These are phyloP conservation scores for Metopolophium dirhodum DNA, from an alignment of 1,140 invertebrate genomes.

Conservation along the genomic window DNA sequence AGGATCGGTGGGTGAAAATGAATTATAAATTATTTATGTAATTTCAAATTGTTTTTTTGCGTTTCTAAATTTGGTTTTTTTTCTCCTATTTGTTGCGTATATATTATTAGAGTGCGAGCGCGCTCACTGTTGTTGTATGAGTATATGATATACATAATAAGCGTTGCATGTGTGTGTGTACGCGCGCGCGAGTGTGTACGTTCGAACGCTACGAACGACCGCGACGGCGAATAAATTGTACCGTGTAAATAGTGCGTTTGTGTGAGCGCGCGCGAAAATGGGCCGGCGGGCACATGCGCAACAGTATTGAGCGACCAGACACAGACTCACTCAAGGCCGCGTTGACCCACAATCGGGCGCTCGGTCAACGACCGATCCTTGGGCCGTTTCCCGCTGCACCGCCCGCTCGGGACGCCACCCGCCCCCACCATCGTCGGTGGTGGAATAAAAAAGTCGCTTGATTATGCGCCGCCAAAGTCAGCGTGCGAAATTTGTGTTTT, in stretches of 20 bases:
- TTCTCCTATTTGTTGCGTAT: background rate
- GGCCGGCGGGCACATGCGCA: conserved; percentile 56
- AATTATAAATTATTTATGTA: background rate
- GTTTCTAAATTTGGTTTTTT: background rate
- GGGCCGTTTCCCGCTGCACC: background rate
- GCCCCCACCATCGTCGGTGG: background rate
- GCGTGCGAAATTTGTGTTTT: background rate
- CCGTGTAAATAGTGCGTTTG: background rate
- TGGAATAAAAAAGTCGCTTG: background rate
- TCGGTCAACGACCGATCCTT: conserved; percentile 55
- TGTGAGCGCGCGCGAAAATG: conserved; percentile 39
- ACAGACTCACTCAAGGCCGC: conserved; percentile 57
- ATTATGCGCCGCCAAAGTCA: background rate
- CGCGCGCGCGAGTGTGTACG: background rate
- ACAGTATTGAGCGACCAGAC: conserved; percentile 57
- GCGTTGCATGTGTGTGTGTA: background rate
- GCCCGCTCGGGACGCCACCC: background rate
- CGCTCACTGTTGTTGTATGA: background rate
- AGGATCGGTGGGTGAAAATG: background rate
- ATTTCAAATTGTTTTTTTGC: background rate
- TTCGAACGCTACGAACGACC: background rate
- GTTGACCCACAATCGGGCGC: conserved; percentile 56
- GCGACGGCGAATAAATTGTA: background rate
- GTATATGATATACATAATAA: background rate
- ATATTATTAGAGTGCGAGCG: background rate